A percentile compares a stretch with the other conserved stretches of the same genome.
Conservation (phyloP, 2,113 vertebrate species). For the Uria lomvia region DNA sequence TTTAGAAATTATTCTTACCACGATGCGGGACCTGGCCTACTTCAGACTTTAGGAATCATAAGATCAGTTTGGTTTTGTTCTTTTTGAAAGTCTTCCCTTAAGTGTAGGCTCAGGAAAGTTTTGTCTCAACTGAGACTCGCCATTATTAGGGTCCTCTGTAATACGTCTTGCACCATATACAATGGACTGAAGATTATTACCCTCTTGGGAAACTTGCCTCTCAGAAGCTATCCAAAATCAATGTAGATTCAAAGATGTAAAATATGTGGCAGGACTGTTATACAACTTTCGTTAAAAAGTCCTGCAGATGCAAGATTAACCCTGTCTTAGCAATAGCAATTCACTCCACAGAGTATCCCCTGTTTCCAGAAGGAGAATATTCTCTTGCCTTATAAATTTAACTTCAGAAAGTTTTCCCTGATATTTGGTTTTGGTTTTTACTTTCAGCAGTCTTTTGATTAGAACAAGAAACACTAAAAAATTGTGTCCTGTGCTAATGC, state of each 20-base stretch:
- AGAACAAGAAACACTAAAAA: neutral
- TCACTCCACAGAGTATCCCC: neutral
- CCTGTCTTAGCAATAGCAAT: neutral
- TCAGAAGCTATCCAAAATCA: neutral
- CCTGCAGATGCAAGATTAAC: neutral
- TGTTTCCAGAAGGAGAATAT: neutral
- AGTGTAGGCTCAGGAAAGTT: neutral
- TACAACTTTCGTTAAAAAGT: accelerated
- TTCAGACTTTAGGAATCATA: neutral
- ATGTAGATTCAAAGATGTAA: neutral
- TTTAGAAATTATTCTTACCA: neutral
- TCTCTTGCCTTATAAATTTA: neutral
- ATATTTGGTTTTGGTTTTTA: neutral
- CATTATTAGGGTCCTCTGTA: neutral
- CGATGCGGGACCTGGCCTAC: neutral
- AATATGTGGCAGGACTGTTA: neutral
- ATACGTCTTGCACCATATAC: neutral
- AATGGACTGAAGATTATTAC: neutral
- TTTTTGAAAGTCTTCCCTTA: neutral
- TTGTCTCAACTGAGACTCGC: neutral
- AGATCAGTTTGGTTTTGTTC: neutral
- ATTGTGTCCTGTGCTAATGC: neutral
- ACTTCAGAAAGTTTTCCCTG: neutral
- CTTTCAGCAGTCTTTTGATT: neutral
- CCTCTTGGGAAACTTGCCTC: neutral